Base-by-base conservation (phyloP, 1,140 invertebrate genomes). In the Zaprionus camerounensis region DNA sequence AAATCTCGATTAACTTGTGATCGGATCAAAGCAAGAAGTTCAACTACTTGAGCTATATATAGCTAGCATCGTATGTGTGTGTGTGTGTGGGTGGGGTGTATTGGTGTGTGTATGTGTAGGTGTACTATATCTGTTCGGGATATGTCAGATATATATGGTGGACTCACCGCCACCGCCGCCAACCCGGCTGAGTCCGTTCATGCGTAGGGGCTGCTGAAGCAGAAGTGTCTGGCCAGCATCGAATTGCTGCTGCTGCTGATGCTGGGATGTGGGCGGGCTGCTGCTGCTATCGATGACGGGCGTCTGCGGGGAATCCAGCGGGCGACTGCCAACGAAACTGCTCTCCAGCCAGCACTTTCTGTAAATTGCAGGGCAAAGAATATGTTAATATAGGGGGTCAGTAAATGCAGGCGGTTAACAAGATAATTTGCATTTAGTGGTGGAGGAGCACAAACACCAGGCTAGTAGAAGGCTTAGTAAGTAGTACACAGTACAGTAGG, bases 301-400 rank as follows among this genome's bases (percentile, higher is more conserved):
- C 69, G 96, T 97, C 93, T 97, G 96, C 13, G 96, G 97, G 41
- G 96, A 97, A 74, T 97, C 97, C 81, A 97, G 93, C 7, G 97
- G 97, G 81, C 96, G 95, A 78, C 95, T 96, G 74, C 97, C 95
- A 73, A 98, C 97, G 93, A 98, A 98, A 70, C 97, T 97, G 93
- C 97, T 98, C 92, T 98, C 97, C 92, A 98, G 94, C 97, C 97
- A 98, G 92, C 96, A 97, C 77, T 91, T 92, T 79, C 92, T 93
- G 69, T 17, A 22, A 38, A 53, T 5, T 20, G 31, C n/a, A 46
- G n/a, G n/a, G 65, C 7, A 0, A 7, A 34, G 9, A 34, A 34
- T 11, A 34, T 34, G 31, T 34, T 26, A 13, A 53, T 11, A 38
- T 6, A 26, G 12, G 57, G 59, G n/a, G 53, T 56, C 24, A 56